These are phyloP conservation scores for Neosilurus mollespiculum DNA, from an alignment of 2,797 vertebrate species.

Conservation along the genomic window DNA sequence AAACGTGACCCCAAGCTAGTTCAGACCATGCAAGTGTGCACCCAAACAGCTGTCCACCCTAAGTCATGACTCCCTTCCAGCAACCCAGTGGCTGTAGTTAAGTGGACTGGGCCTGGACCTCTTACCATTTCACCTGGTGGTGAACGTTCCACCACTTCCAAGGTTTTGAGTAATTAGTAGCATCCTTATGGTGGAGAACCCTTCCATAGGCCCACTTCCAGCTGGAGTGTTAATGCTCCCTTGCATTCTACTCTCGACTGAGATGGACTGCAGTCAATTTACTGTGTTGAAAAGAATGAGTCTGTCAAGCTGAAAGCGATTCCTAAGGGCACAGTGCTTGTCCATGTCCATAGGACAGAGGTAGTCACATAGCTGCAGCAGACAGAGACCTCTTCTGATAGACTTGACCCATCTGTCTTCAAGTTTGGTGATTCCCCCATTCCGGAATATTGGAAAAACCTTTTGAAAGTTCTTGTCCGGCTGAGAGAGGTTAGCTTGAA, in stretches of 20 bases:
- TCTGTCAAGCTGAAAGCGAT: background rate
- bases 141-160: background rate
- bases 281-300: background rate
- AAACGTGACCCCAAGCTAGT: background rate
- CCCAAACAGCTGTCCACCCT: background rate
- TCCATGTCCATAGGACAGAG: background rate
- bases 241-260: background rate
- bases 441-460: background rate
- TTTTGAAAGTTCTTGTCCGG: background rate
- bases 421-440: no score
- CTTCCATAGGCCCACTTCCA: background rate
- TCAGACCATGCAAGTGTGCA: background rate
- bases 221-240: background rate
- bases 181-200: background rate
- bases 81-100: background rate
- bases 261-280: background rate
- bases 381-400: background rate
- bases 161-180: background rate
- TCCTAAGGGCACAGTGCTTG: background rate
- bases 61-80: background rate
- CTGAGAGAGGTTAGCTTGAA: background rate
- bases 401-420: background rate
- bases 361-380: background rate
- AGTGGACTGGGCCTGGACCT: background rate
- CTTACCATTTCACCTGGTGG: background rate